phyloP scores from a whole-genome alignment of 2,797 vertebrate species.

The Oreonectes daqikongensis region DNA sequence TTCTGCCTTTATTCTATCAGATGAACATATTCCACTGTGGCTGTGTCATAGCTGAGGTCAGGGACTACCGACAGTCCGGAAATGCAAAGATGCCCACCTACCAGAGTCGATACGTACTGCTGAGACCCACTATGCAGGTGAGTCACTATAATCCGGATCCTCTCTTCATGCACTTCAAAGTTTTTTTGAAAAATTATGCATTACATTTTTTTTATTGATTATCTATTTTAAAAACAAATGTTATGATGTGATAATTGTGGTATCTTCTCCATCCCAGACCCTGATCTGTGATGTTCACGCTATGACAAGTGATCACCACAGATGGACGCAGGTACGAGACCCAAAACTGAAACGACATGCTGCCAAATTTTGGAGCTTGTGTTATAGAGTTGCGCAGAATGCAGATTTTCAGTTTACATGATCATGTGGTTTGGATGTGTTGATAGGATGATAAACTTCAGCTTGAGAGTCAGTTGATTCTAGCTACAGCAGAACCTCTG shows the following conservation, averaged over 20 bases:
- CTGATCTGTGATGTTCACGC: constrained; percentile 96
- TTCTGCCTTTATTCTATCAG: constrained; percentile 65
- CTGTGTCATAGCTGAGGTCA: constrained; percentile 95
- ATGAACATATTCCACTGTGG: constrained; percentile 99
- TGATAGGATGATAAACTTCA: constrained; percentile 95
- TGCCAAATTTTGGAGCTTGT: not conserved
- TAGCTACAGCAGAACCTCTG: constrained; percentile 95
- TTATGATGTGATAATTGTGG: not conserved
- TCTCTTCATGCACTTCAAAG: not conserved
- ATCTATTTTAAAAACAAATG: not conserved
- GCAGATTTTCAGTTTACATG: not conserved
- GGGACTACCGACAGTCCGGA: constrained; percentile 94
- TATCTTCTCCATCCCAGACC: constrained; percentile 68
- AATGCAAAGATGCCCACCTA: constrained; percentile 92
- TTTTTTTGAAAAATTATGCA: not conserved
- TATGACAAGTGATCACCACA: constrained; percentile 98
- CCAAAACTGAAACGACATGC: too few species aligned
- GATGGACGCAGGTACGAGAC: constrained; percentile 93
- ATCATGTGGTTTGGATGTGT: constrained; percentile 15
- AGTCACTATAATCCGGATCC: not conserved
- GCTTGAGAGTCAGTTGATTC: constrained; percentile 95
- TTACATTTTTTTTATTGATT: too few species aligned
- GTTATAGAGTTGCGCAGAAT: not conserved
- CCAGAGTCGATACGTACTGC: constrained; percentile 92
- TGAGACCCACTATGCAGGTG: constrained; percentile 98